Conservation (phyloP, 2,888 invertebrate species). For the Thereva nobilitata region DNA sequence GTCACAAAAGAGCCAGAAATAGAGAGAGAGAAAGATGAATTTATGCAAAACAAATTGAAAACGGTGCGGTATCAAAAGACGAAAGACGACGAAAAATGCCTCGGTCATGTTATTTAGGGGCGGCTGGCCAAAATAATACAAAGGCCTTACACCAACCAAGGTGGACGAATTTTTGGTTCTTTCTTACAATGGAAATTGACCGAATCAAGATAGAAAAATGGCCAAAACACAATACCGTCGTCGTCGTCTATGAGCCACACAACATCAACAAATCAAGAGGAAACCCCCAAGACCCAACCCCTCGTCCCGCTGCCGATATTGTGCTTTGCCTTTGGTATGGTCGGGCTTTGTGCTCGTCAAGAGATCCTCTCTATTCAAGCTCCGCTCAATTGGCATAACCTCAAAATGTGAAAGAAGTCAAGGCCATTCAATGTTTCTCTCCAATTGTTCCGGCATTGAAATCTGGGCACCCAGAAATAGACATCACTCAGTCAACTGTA, state of each 20-base stretch:
- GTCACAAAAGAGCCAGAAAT: slow-evolving; percentile 11
- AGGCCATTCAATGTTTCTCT: slow-evolving; percentile 30
- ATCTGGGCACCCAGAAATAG: slow-evolving; percentile 5
- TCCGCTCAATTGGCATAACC: slow-evolving; percentile 32
- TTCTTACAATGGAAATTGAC: slow-evolving; percentile 30
- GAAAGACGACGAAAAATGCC: slow-evolving; percentile 26
- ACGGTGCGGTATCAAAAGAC: slow-evolving; percentile 25
- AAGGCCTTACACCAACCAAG: too few relatives aligned
- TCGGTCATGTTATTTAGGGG: too few relatives aligned
- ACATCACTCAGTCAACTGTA: slow-evolving; percentile 8
- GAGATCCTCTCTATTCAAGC: slow-evolving; percentile 30
- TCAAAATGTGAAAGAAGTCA: slow-evolving; percentile 35
- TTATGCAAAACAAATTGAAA: slow-evolving; percentile 35
- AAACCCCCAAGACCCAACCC: slow-evolving; percentile 9
- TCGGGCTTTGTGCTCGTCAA: slow-evolving; percentile 25
- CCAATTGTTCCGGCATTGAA: slow-evolving; percentile 21
- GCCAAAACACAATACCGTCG: slow-evolving; percentile 25
- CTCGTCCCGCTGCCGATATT: background rate
- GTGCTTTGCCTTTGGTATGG: background rate
- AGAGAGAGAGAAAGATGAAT: slow-evolving; percentile 7
- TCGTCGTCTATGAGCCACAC: background rate
- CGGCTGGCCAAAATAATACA: too few relatives aligned
- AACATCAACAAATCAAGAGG: slow-evolving; percentile 29
- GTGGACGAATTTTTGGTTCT: too few relatives aligned
- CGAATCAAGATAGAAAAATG: slow-evolving; percentile 28